These are phyloP conservation scores for Eidolon dupreanum DNA, from an alignment of 2,797 vertebrate genomes.

Conservation along the genomic window DNA sequence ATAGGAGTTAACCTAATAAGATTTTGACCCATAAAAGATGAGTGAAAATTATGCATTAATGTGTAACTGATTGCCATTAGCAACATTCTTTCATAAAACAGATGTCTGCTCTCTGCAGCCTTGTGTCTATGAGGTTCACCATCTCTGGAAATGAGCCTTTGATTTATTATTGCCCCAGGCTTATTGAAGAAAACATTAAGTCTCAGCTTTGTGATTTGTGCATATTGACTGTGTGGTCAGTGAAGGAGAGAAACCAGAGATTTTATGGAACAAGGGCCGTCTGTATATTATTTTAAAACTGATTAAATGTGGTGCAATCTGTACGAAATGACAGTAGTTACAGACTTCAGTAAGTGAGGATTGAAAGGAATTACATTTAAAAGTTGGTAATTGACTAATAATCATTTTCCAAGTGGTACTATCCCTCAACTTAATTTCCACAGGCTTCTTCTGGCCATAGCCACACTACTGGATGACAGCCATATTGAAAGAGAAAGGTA, in stretches of 20 bases:
- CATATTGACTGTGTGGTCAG: slow-evolving; percentile 76
- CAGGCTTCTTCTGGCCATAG: slow-evolving; percentile 17
- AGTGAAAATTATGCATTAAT: slow-evolving; percentile 55
- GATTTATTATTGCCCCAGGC: slow-evolving; percentile 71
- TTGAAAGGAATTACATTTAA: slow-evolving; percentile 67
- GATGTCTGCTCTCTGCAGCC: slow-evolving; percentile 22
- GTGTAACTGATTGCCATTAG: slow-evolving; percentile 37
- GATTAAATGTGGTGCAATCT: slow-evolving; percentile 70
- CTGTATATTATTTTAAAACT: slow-evolving; percentile 75
- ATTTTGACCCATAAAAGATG: slow-evolving; percentile 16
- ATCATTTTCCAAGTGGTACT: slow-evolving; percentile 46
- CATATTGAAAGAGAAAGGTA: slow-evolving; percentile 36
- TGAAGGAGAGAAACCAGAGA: slow-evolving; percentile 73
- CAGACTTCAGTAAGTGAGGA: not conserved
- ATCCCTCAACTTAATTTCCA: slow-evolving; percentile 49
- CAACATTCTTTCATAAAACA: slow-evolving; percentile 53
- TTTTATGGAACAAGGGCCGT: slow-evolving; percentile 71
- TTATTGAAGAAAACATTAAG: slow-evolving; percentile 76
- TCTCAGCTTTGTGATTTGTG: slow-evolving; percentile 74
- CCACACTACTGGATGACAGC: not conserved
- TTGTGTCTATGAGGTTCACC: slow-evolving; percentile 9
- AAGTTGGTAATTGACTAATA: slow-evolving; percentile 60
- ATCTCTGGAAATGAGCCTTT: slow-evolving; percentile 47
- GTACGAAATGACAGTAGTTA: slow-evolving; percentile 64
- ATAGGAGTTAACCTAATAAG: slow-evolving; percentile 13